Evolutionary conservation across 2,113 vertebrate species (phyloP), one percentile per base, ranked within the genome.

Genomic region (Bambusicola thoracicus): DNA sequence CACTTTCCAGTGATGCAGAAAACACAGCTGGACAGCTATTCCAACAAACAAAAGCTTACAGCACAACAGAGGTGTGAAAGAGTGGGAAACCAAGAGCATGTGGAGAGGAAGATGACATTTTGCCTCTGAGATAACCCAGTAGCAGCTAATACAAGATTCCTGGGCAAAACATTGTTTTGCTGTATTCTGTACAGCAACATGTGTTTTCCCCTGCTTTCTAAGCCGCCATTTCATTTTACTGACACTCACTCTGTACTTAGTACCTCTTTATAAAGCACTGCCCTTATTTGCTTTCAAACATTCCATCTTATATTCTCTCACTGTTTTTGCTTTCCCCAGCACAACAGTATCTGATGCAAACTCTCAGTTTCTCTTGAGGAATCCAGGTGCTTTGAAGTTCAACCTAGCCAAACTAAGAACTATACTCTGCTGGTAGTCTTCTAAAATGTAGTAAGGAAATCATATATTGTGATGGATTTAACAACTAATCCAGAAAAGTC

Each of bases 21-120:
- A 67, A 30, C 59, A 65, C 89, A 78, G 79, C 85, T 86, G 65
- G 85, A 43, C 48, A 24, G 68, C 34, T 70, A 43, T 85, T 61
- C 73, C 85, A 81, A 58, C 78, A 93, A 32, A 36, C 51, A 85
- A 46, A 91, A 66, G 12, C 58, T n/a, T 62, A 22, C 59, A 32
- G 72, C 79, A 40, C 36, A 38, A 55, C 43, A 55, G 67, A 22
- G 2, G 20, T 3, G 46, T 21, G 34, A 41, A 55, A 81, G 29
- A 14, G 24, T 44, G 53, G 5, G 15, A 89, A 93, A 81, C 21
- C 11, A 76, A 75, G 46, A 58, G 51, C 27, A n/a, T 4, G 0
- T 7, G 30, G 46, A 77, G 56, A 77, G 32, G 32, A 40, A 61
- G 43, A 85, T 17, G 32, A 73, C 36, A 49, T 69, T 56, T 67